Percentiles rank a stretch among this genome's conserved stretches.
Conservation (phyloP, 1,140 invertebrate species). For the Drosophila hydei region DNA sequence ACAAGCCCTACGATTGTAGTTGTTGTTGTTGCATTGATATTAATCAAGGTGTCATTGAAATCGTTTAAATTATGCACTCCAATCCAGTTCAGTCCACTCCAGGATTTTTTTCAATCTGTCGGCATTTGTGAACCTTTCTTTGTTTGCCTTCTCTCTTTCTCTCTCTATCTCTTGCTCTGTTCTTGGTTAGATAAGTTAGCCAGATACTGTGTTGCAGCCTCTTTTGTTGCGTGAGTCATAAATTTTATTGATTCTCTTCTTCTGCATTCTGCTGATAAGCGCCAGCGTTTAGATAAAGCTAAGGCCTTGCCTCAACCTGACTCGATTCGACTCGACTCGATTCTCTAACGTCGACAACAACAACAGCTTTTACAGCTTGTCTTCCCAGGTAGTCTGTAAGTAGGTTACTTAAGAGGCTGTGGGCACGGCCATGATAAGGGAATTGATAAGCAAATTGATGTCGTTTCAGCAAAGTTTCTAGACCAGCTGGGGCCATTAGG, state of each 20-base stretch:
- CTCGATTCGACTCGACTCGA: constrained; percentile 8
- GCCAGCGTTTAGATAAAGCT: constrained; percentile 74
- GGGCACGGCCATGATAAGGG: constrained; percentile 27
- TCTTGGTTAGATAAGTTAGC: constrained; percentile 49
- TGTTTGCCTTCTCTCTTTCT: constrained; percentile 16
- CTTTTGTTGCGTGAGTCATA: constrained; percentile 67
- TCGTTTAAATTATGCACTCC: constrained; percentile 81
- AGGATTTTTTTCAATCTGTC: constrained; percentile 63
- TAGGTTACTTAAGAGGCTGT: constrained; percentile 42
- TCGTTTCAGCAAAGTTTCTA: constrained; percentile 21
- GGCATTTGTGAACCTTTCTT: constrained; percentile 65
- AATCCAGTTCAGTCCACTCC: constrained; percentile 40
- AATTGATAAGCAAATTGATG: constrained; percentile 49
- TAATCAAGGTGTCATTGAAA: constrained; percentile 84
- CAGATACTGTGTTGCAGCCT: constrained; percentile 53
- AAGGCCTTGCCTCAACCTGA: constrained; percentile 18
- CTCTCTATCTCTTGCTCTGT: constrained; percentile 9
- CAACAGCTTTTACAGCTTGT: constrained; percentile 14
- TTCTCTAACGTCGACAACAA: constrained; percentile 31
- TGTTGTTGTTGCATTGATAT: constrained; percentile 65
- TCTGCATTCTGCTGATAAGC: constrained; percentile 62
- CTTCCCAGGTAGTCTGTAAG: constrained; percentile 23
- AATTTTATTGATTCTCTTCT: constrained; percentile 50
- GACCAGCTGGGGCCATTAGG: constrained; percentile 24
- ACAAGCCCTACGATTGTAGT: constrained; percentile 37